Conservation (phyloP, 2,797 vertebrate genomes). For the Lepilemur ruficaudatus region DNA sequence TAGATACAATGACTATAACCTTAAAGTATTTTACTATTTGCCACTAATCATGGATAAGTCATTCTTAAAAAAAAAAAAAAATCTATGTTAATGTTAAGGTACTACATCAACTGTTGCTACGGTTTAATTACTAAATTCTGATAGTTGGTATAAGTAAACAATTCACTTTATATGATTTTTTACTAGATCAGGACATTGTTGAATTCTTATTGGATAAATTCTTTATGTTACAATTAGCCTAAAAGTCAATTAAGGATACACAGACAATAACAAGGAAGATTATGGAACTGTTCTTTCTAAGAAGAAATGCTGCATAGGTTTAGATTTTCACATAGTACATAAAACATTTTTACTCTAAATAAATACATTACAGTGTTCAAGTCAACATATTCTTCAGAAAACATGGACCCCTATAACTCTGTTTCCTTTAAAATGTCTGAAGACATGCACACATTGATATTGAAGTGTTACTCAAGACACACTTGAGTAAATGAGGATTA, state of each 20-base stretch:
- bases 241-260: neutral
- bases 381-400: conserved; percentile 28
- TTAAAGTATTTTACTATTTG: conserved; percentile 37
- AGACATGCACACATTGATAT: neutral
- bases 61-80: neutral
- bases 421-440: neutral
- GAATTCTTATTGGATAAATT: neutral
- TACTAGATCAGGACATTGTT: neutral
- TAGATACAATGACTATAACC: neutral
- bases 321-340: conserved; percentile 9
- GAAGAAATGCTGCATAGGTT: neutral
- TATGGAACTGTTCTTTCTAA: neutral
- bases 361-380: neutral
- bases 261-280: neutral
- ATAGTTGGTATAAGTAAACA: neutral
- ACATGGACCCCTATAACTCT: neutral
- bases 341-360: neutral
- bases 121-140: neutral
- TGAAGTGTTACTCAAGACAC: neutral
- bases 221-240: neutral
- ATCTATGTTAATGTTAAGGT: neutral
- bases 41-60: neutral
- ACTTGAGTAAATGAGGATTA: neutral
- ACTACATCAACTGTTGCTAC: neutral
- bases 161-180: conserved; percentile 11